Evolutionary conservation across 2,888 invertebrate species (phyloP), one percentile per base, ranked within the genome.

Genomic region (Pyrrhosoma nymphula): DNA sequence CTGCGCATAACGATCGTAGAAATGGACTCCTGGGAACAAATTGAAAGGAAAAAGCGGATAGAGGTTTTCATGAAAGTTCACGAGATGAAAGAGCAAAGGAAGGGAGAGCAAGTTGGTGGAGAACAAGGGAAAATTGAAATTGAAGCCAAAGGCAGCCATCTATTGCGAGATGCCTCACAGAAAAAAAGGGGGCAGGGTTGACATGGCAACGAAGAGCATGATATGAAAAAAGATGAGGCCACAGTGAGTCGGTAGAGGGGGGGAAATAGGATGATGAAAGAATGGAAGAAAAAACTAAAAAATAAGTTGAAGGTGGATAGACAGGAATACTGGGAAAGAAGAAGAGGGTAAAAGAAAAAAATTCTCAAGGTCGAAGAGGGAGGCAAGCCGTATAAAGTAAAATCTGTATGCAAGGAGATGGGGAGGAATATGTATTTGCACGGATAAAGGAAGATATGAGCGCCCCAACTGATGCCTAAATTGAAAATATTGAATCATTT

Each of bases 101-200:
- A 16, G 26, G 12, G 82, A 35, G 82, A 82, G 82, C 16, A 35
- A 82, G 35, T 20, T 20, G 20, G 60, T 6, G 82, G 18, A 35
- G 82, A 30, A 82, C 82, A 82, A 82, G n/a, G 82, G 82, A n/a
- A 82, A 82, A 35, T 82, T 82, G 82, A 82, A 82, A 82, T 82
- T 82, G 82, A 82, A 82, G 35, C 82, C 35, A 26, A 20, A 60
- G 69, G 8, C 69, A 20, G 82, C 3, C 82, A 14, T 16, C 82
- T 35, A n/a, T 16, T 35, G 16, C 16, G 35, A 82, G 82, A 82
- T 14, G 82, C 14, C 82, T 30, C 82, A 4, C 30, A 82, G 82
- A 35, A 35, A 82, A 82, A 35, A 26, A 82, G 82, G 30, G n/a
- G 82, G 10, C 82, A 18, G 35, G 82, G 82, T 82, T 35, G 82